phyloP scores from a whole-genome alignment of 2,888 invertebrate species.

The Anoplius nigerrimus region DNA sequence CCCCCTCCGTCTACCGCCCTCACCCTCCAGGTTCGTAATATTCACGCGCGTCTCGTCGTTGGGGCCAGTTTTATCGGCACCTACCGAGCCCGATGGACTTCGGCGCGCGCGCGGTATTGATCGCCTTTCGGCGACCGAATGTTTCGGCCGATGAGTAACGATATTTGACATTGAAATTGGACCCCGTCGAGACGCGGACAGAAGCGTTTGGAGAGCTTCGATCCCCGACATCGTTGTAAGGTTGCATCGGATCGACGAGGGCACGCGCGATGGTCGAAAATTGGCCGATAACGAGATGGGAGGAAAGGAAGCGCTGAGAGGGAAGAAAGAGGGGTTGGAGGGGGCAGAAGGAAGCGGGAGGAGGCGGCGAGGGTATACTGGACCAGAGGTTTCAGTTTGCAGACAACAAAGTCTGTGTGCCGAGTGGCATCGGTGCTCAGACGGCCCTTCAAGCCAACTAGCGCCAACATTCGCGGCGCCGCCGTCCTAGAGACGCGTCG shows the following conservation, averaged over 20 bases:
- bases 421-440: conserved; percentile 62
- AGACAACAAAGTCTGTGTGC: conserved; percentile 61
- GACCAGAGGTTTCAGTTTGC: conserved; percentile 49
- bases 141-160: conserved; percentile 11
- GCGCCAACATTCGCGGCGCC: conserved; percentile 23
- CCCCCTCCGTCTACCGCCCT: too few relatives aligned
- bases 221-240: too few relatives aligned
- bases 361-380: not conserved
- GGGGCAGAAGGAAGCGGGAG: not conserved
- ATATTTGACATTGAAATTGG: not conserved
- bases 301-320: conserved; percentile 16
- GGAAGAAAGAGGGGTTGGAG: conserved; percentile 11
- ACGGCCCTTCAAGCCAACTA: conserved; percentile 54
- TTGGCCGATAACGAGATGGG: not conserved
- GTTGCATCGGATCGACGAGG: too few relatives aligned
- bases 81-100: conserved; percentile 11
- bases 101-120: too few relatives aligned
- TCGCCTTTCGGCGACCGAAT: not conserved
- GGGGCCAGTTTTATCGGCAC: not conserved
- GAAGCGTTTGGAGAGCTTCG: too few relatives aligned
- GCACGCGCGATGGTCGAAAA: too few relatives aligned
- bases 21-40: conserved; percentile 29
- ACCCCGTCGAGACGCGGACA: too few relatives aligned
- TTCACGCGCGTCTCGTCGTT: conserved; percentile 20
- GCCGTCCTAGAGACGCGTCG: conserved; percentile 29